Evolutionary conservation across 2,888 invertebrate genomes (phyloP).

Genomic region (Lissonota sp.): DNA sequence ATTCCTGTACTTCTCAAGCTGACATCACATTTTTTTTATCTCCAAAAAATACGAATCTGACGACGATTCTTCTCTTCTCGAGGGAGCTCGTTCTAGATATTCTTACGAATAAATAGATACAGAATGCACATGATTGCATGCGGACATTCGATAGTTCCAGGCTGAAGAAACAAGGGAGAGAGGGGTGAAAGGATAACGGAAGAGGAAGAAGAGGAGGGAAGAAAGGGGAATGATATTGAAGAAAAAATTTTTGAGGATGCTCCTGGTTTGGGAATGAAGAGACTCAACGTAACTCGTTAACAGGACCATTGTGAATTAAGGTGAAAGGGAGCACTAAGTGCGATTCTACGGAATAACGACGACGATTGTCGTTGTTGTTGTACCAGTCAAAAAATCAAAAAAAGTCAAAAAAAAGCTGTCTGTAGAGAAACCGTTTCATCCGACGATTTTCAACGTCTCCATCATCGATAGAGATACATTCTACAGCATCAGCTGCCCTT

Average conservation of each 20-base stretch:
- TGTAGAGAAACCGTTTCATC: slow-evolving; percentile 28
- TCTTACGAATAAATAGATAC: slow-evolving; percentile 17
- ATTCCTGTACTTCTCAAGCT: not conserved
- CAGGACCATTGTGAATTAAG: slow-evolving; percentile 72
- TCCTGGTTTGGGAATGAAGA: slow-evolving; percentile 21
- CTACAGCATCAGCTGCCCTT: not conserved
- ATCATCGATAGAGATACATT: not conserved
- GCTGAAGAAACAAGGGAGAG: slow-evolving; percentile 56
- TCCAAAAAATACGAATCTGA: slow-evolving; percentile 6
- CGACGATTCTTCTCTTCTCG: slow-evolving; percentile 11
- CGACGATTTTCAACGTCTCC: not conserved
- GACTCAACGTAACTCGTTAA: slow-evolving; percentile 78
- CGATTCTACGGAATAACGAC: slow-evolving; percentile 30
- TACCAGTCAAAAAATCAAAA: slow-evolving; percentile 18
- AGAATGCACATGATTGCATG: slow-evolving; percentile 33
- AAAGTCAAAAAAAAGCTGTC: slow-evolving; percentile 29
- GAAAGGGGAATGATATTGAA: slow-evolving; percentile 24
- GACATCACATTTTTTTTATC: slow-evolving; percentile 6
- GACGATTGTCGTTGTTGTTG: slow-evolving; percentile 7
- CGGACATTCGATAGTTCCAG: slow-evolving; percentile 60
- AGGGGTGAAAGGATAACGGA: not conserved
- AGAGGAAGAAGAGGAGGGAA: slow-evolving; percentile 43
- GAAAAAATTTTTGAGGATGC: slow-evolving; percentile 59
- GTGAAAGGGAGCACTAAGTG: slow-evolving; percentile 16
- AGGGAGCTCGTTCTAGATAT: not conserved